phyloP scores from a whole-genome alignment of 2,888 invertebrate species.

The Morpho deidamia region DNA sequence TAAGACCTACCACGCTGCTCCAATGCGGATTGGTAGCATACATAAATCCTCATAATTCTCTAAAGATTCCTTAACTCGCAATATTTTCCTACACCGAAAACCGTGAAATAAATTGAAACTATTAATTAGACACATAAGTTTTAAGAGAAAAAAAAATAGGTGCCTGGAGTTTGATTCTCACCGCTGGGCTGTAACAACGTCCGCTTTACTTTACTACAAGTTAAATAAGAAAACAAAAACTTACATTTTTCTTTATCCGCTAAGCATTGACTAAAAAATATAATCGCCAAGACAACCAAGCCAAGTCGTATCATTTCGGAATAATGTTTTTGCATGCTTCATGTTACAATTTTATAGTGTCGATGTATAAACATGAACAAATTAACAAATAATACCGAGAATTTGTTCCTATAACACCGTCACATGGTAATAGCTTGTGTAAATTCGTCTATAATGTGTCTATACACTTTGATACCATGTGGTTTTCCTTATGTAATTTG shows the following conservation, averaged over 20 bases:
- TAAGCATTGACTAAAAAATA: slow-evolving; percentile 30
- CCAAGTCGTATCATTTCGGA: slow-evolving; percentile 49
- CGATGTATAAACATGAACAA: slow-evolving; percentile 34
- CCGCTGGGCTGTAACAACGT: too few species aligned
- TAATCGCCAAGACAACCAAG: slow-evolving; percentile 32
- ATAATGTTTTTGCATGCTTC: slow-evolving; percentile 31
- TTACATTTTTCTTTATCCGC: not conserved
- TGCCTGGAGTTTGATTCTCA: too few species aligned
- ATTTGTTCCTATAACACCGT: slow-evolving; percentile 24
- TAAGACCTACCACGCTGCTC: too few species aligned
- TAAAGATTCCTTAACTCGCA: too few species aligned
- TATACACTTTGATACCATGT: slow-evolving; percentile 18
- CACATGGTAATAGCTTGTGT: slow-evolving; percentile 37
- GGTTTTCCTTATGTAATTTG: slow-evolving; percentile 13
- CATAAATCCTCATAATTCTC: too few species aligned
- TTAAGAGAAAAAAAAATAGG: too few species aligned
- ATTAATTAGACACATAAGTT: too few species aligned
- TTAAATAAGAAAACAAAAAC: not conserved
- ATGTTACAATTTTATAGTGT: slow-evolving; percentile 50
- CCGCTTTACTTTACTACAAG: too few species aligned
- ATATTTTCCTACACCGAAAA: too few species aligned
- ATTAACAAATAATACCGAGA: slow-evolving; percentile 31
- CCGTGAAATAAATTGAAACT: too few species aligned
- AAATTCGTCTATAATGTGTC: slow-evolving; percentile 33
- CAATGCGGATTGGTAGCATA: too few species aligned